Conservation (phyloP, 2,888 invertebrate genomes). For the Sinopyrophorus schimmeli region DNA sequence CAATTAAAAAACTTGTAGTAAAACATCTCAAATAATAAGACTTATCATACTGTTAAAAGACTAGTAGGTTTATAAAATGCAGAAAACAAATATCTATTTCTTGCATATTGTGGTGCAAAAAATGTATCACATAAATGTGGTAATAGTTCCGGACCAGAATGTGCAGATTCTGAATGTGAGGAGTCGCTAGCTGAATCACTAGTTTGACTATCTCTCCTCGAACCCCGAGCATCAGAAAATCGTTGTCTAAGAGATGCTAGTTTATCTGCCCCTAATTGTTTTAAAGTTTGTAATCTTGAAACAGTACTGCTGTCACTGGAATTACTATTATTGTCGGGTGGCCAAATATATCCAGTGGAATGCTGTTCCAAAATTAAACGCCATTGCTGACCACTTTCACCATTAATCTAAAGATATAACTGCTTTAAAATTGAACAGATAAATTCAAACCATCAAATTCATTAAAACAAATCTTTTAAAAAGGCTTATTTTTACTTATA, state of each 20-base stretch:
- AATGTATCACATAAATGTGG: slow-evolving; percentile 58
- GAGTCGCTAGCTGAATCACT: slow-evolving; percentile 51
- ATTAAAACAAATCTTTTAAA: too few relatives aligned
- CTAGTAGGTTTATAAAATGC: slow-evolving; percentile 62
- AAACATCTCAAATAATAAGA: not conserved
- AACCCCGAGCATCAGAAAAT: slow-evolving; percentile 58
- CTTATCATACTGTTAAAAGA: slow-evolving; percentile 58
- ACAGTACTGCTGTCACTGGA: slow-evolving; percentile 51
- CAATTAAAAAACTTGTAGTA: slow-evolving; percentile 34
- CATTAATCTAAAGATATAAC: slow-evolving; percentile 46
- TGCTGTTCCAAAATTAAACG: slow-evolving; percentile 79
- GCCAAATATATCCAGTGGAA: slow-evolving; percentile 73
- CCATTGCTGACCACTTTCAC: slow-evolving; percentile 73
- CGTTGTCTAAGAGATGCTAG: slow-evolving; percentile 66
- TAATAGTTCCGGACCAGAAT: slow-evolving; percentile 51
- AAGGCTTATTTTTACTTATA: too few relatives aligned
- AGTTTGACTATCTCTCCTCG: slow-evolving; percentile 47
- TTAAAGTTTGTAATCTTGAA: slow-evolving; percentile 66
- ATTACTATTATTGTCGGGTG: slow-evolving; percentile 51
- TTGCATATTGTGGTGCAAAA: slow-evolving; percentile 62
- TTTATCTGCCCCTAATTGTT: slow-evolving; percentile 71
- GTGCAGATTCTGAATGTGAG: slow-evolving; percentile 39
- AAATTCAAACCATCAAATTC: too few relatives aligned
- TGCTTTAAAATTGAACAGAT: too few relatives aligned
- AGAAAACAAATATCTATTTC: slow-evolving; percentile 62